These are phyloP conservation scores for Rhipidura dahli DNA, from an alignment of 2,113 vertebrate species.

Conservation along the genomic window DNA sequence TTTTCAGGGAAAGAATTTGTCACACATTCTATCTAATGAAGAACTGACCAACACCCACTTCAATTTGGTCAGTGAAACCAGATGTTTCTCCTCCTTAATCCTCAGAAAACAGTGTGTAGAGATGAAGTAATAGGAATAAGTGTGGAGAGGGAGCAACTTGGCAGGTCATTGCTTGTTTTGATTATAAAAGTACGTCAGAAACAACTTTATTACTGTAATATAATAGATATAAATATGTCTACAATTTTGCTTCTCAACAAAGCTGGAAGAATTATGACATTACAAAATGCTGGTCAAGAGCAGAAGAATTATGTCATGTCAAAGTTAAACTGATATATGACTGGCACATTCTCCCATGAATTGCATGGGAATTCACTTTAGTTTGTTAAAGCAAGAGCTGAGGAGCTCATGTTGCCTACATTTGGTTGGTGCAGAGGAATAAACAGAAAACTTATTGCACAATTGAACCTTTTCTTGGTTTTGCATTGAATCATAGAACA, in stretches of 20 bases:
- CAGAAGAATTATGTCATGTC: background rate
- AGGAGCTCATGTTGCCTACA: background rate
- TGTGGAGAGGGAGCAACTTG: background rate
- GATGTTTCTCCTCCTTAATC: background rate
- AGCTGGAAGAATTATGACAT: background rate
- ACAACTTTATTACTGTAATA: background rate
- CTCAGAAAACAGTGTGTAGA: background rate
- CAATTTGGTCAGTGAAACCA: conserved; percentile 30
- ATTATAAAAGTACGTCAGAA: background rate
- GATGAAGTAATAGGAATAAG: conserved; percentile 28
- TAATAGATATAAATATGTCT: background rate
- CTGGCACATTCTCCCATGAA: background rate
- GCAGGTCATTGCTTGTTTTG: background rate
- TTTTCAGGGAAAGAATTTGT: conserved; percentile 21
- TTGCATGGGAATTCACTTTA: background rate
- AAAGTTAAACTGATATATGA: background rate
- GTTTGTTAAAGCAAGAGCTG: background rate
- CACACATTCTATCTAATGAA: conserved; percentile 13
- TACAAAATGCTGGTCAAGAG: background rate
- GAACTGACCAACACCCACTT: background rate
- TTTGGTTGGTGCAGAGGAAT: background rate
- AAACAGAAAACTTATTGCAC: background rate
- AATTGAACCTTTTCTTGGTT: background rate
- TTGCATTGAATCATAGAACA: background rate
- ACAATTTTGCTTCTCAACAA: background rate